Percentiles rank a stretch among this genome's conserved stretches.
Evolutionary conservation across 2,113 vertebrate genomes (phyloP).

Genomic region (Catharus fuscescens): DNA sequence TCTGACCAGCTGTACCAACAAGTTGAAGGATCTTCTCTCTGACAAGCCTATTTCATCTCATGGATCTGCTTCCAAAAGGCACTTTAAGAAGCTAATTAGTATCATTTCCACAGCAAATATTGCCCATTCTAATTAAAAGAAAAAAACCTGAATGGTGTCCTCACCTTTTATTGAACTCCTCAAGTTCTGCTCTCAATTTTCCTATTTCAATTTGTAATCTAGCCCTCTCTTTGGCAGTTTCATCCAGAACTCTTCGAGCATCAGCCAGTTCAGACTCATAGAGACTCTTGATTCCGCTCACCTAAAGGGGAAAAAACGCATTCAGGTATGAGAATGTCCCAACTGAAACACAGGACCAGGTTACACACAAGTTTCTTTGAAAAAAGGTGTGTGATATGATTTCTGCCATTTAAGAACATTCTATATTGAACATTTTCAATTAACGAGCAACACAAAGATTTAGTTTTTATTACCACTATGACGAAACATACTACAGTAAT

Average conservation of each 20-base stretch:
- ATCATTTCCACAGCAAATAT: not conserved
- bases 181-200: constrained; percentile 87
- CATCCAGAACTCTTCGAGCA: constrained; percentile 90
- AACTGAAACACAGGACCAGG: not conserved
- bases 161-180: constrained; percentile 86
- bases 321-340: not conserved
- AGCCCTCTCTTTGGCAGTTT: constrained; percentile 90
- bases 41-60: not conserved
- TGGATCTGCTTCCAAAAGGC: not conserved
- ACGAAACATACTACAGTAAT: not conserved
- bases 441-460: not conserved
- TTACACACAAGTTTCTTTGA: not conserved
- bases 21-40: not conserved
- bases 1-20: not conserved
- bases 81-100: not conserved
- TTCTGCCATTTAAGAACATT: not conserved
- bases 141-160: not conserved
- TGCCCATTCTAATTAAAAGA: not conserved
- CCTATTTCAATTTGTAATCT: constrained; percentile 93
- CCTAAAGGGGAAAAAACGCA: constrained; percentile 66
- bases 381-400: not conserved
- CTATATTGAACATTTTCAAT: not conserved
- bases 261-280: constrained; percentile 95
- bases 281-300: constrained; percentile 88
- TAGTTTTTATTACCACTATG: not conserved